These are phyloP conservation scores for Hymenopus coronatus DNA, from an alignment of 2,888 invertebrate species.

Conservation along the genomic window DNA sequence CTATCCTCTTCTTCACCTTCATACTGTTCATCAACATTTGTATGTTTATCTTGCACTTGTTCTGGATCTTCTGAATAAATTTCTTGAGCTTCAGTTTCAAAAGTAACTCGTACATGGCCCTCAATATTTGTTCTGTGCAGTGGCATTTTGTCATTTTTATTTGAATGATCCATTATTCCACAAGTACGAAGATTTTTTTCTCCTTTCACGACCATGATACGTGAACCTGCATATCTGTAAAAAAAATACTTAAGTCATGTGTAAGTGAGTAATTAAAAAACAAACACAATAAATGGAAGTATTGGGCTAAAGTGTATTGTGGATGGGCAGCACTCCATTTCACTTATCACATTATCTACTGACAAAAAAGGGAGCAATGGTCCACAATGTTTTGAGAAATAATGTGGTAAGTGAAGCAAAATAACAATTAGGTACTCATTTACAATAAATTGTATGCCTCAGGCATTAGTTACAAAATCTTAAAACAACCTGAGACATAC, in stretches of 20 bases:
- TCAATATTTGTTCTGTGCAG: constrained; percentile 56
- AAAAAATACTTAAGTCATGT: neutral
- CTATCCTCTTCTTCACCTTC: constrained; percentile 19
- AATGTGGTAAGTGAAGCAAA: too few relatives aligned
- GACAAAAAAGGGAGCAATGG: too few relatives aligned
- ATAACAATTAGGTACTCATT: too few relatives aligned
- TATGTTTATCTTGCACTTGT: constrained; percentile 13
- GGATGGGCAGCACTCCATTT: too few relatives aligned
- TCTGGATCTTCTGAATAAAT: constrained; percentile 41
- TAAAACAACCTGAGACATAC: too few relatives aligned
- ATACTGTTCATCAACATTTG: constrained; percentile 23
- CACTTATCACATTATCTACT: too few relatives aligned
- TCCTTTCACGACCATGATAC: constrained; percentile 77
- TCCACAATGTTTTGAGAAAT: too few relatives aligned
- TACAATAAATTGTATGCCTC: too few relatives aligned
- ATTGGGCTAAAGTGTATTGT: too few relatives aligned
- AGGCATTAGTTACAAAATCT: too few relatives aligned
- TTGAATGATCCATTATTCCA: constrained; percentile 68
- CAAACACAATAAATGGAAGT: too few relatives aligned
- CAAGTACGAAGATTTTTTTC: constrained; percentile 74
- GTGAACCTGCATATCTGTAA: constrained; percentile 61
- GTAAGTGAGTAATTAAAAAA: too few relatives aligned
- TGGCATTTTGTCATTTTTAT: constrained; percentile 54
- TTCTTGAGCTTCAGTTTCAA: constrained; percentile 57
- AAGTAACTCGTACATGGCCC: constrained; percentile 57